Evolutionary conservation across 2,888 invertebrate species (phyloP), one percentile per base, ranked within the genome.

Genomic region (Apomyelois bistriatella): DNA sequence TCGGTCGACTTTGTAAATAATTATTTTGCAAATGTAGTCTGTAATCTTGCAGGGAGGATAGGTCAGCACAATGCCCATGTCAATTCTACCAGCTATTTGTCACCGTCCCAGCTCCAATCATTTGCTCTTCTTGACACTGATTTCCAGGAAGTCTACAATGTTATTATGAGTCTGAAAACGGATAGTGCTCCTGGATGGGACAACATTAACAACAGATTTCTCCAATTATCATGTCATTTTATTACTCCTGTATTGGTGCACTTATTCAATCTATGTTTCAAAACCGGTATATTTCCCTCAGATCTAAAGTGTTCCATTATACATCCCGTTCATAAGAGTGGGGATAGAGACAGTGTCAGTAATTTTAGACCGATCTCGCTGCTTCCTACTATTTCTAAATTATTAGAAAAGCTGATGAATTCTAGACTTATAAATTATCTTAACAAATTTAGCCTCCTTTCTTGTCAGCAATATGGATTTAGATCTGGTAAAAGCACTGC

Each of bases 291-390:
- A 10, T 42, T 42, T 17, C 41, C 41, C 28, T 28, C 30, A 6
- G 43, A 22, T 22, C 12, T 43, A 6, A 43, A 43, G n/a, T 28
- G 28, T 10, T 43, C 43, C 3, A 43, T 43, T 28, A 28, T 43
- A 12, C 17, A 22, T 30, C 43, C 43, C 2, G 43, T 43, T 10
- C 12, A 43, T 12, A 43, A 43, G 32, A 49, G 32, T 42, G 43
- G 38, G 22, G 30, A 52, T 49, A 37, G 43, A 38, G 54, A 55
- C 46, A 32, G 22, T 15, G 38, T 51, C 52, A 52, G 53, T 52
- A 52, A 58, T 49, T 50, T 12, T 46, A 46, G 46, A 15, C 46
- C 28, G 7, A 43, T 38, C 13, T 38, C 38, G 38, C 13, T 38
- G 13, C 38, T 38, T 13, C 7, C 38, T 40, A 16, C 16, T 8